Conservation (phyloP, 2,113 vertebrate genomes). For the Proterorhinus semilunaris region DNA sequence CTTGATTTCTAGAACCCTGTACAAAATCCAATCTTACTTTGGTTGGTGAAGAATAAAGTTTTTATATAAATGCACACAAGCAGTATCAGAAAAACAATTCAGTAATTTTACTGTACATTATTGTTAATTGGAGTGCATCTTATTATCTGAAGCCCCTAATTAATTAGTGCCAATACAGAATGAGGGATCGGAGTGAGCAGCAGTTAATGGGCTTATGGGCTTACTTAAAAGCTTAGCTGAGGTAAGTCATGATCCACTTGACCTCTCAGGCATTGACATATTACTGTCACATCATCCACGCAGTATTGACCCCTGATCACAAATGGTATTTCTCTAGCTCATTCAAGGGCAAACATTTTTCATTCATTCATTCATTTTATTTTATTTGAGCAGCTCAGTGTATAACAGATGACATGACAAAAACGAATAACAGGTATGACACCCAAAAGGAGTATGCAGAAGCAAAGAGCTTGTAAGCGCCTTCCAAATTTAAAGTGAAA, state of each 20-base stretch:
- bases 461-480: too few relatives aligned
- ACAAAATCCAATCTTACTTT: too few relatives aligned
- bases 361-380: too few relatives aligned
- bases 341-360: not conserved
- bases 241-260: slow-evolving; percentile 27
- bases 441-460: too few relatives aligned
- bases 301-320: slow-evolving; percentile 5
- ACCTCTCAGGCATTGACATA: slow-evolving; percentile 18
- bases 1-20: too few relatives aligned
- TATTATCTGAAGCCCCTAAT: not conserved
- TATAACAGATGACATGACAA: too few relatives aligned
- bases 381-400: too few relatives aligned
- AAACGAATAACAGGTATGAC: too few relatives aligned
- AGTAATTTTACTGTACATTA: not conserved
- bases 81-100: not conserved
- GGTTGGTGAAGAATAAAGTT: too few relatives aligned
- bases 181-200: slow-evolving; percentile 9
- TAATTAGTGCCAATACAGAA: slow-evolving; percentile 5
- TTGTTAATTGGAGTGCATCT: not conserved
- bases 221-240: slow-evolving; percentile 41
- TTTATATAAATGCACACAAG: too few relatives aligned
- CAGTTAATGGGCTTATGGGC: slow-evolving; percentile 44
- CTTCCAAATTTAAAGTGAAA: too few relatives aligned
- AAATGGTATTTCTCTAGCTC: not conserved
- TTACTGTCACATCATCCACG: slow-evolving; percentile 12